Percentiles rank a stretch among this genome's conserved stretches.
phyloP scores from a whole-genome alignment of 2,113 vertebrate genomes.

The Indri indri region DNA sequence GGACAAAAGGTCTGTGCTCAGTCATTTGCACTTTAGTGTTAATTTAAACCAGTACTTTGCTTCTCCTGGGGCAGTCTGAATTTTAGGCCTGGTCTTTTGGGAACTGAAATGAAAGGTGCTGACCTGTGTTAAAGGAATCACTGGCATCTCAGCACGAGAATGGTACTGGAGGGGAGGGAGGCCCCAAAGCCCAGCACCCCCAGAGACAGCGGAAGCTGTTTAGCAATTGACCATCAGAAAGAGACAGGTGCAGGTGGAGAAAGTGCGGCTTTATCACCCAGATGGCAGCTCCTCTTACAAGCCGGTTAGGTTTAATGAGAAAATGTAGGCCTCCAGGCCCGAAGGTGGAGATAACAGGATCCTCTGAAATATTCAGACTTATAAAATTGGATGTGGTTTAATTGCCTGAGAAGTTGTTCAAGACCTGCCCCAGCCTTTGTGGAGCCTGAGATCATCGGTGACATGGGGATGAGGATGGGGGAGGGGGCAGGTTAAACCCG shows the following conservation, averaged over 20 bases:
- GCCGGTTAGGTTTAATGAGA: conserved; percentile 53
- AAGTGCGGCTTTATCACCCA: neutral
- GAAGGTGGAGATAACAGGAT: conserved; percentile 1
- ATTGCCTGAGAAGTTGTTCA: conserved; percentile 49
- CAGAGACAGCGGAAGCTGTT: neutral
- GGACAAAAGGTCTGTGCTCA: neutral
- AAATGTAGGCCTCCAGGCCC: conserved; percentile 51
- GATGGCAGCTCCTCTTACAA: conserved; percentile 29
- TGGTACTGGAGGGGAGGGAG: too few relatives aligned
- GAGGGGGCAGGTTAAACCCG: neutral
- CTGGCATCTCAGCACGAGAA: neutral
- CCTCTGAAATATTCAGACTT: conserved; percentile 50
- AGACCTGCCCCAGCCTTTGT: neutral
- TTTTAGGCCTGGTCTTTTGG: neutral
- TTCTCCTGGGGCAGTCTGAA: neutral
- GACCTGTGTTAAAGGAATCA: neutral
- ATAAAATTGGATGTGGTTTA: conserved; percentile 51
- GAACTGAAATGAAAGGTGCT: conserved; percentile 14
- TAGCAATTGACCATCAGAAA: neutral
- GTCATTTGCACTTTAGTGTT: neutral
- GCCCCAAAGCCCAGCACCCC: neutral
- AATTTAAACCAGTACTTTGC: neutral
- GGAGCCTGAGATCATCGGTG: neutral
- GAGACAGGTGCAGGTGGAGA: neutral
- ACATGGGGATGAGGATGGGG: neutral